phyloP scores from a whole-genome alignment of 2,113 vertebrate genomes.

The Scortum barcoo region DNA sequence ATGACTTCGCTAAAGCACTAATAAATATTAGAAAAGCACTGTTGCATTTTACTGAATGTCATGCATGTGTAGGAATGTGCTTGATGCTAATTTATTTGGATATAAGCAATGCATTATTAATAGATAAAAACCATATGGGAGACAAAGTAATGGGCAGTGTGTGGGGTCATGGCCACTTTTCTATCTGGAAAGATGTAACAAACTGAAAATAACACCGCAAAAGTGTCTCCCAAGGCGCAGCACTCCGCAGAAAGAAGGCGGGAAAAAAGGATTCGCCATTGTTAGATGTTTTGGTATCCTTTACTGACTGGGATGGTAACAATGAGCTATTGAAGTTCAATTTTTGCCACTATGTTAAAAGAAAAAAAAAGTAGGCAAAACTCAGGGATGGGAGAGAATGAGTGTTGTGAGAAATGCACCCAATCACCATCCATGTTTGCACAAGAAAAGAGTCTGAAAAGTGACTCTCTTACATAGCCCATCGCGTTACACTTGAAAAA shows the following conservation, averaged over 20 bases:
- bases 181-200: neutral
- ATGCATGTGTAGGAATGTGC: neutral
- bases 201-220: conserved; percentile 1
- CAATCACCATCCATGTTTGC: conserved; percentile 36
- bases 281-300: neutral
- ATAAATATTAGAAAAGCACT: conserved; percentile 47
- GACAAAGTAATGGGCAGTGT: conserved; percentile 4
- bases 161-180: neutral
- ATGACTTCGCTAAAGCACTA: conserved; percentile 15
- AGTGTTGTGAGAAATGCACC: conserved; percentile 18
- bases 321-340: neutral
- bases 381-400: conserved; percentile 1
- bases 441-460: conserved; percentile 43
- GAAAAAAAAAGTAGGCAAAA: neutral
- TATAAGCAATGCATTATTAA: conserved; percentile 34
- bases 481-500: conserved; percentile 35
- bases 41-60: conserved; percentile 13
- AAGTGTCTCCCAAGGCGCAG: neutral
- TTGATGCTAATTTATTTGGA: conserved; percentile 21
- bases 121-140: conserved; percentile 17
- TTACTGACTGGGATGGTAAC: neutral
- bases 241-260: neutral
- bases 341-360: neutral
- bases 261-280: neutral
- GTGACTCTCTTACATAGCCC: conserved; percentile 21